Evolutionary conservation across 2,113 vertebrate genomes (phyloP).

Genomic region (Gadus chalcogrammus): DNA sequence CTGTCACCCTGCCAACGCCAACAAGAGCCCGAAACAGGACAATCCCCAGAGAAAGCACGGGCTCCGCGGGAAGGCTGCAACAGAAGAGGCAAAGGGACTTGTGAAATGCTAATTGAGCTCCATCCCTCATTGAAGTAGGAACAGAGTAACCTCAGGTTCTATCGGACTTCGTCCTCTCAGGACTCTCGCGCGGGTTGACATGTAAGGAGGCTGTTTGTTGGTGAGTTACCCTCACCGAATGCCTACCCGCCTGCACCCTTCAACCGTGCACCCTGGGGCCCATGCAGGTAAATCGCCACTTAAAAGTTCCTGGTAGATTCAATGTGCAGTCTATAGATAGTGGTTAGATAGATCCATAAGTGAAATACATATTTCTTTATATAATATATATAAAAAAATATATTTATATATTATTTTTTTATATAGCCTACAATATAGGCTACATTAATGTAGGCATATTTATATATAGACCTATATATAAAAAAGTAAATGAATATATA

Average conservation of each 20-base stretch:
- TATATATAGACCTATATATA: no score
- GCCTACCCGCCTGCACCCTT: constrained; percentile 23
- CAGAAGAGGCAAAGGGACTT: constrained; percentile 84
- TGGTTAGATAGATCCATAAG: no score
- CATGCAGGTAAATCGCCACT: no score
- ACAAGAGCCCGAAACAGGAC: constrained; percentile 94
- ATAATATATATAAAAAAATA: no score
- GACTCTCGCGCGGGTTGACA: constrained; percentile 59
- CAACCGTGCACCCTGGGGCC: background rate
- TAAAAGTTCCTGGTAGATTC: no score
- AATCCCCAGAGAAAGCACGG: constrained; percentile 84
- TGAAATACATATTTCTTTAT: no score
- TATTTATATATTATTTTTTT: no score
- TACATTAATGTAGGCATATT: no score
- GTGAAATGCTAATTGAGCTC: constrained; percentile 97
- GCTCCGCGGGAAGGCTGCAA: constrained; percentile 83
- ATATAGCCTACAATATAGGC: no score
- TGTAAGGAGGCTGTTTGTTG: constrained; percentile 60
- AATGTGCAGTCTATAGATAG: no score
- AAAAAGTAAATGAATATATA: no score
- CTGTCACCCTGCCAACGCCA: constrained; percentile 99
- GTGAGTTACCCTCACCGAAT: constrained; percentile 63
- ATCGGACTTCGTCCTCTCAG: constrained; percentile 53
- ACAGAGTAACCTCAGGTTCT: constrained; percentile 77
- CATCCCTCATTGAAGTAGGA: constrained; percentile 84